Percentiles rank a stretch among this genome's conserved stretches.
These are phyloP conservation scores for Electrophaes corylata DNA, from an alignment of 2,888 invertebrate species.

Conservation along the genomic window DNA sequence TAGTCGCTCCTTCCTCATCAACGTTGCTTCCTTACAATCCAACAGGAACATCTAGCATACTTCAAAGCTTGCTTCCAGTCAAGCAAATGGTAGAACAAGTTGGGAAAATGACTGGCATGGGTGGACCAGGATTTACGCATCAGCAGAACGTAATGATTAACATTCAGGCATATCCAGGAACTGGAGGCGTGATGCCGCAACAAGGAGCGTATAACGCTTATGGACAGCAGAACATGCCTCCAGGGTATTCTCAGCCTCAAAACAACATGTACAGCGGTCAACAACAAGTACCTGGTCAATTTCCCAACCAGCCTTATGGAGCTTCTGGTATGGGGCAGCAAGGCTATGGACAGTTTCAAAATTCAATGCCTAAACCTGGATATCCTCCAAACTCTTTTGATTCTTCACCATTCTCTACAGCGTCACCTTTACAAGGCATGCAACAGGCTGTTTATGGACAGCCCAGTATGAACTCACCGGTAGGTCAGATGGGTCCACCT, in stretches of 20 bases:
- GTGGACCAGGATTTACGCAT: constrained; percentile 76
- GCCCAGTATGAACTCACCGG: constrained; percentile 48
- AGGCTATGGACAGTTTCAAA: constrained; percentile 63
- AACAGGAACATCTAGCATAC: constrained; percentile 59
- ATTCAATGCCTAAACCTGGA: constrained; percentile 62
- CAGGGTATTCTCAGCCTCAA: constrained; percentile 59
- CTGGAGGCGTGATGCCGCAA: constrained; percentile 74
- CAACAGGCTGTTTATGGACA: constrained; percentile 76
- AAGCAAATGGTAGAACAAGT: constrained; percentile 79
- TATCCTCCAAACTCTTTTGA: constrained; percentile 65
- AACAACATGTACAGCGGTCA: constrained; percentile 71
- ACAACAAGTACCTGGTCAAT: constrained; percentile 66
- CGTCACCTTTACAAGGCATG: constrained; percentile 75
- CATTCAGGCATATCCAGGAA: constrained; percentile 86
- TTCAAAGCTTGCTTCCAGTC: constrained; percentile 73
- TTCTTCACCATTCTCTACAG: constrained; percentile 60
- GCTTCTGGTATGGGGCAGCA: constrained; percentile 51
- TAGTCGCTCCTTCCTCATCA: constrained; percentile 60
- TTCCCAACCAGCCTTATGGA: constrained; percentile 58
- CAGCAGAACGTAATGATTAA: constrained; percentile 87
- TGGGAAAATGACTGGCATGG: constrained; percentile 69
- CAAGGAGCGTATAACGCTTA: constrained; percentile 72
- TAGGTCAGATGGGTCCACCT: constrained; percentile 60
- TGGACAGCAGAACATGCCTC: constrained; percentile 68
- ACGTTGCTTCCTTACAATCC: constrained; percentile 69